These are phyloP conservation scores for Acanthosepion pharaonis DNA, from an alignment of 2,888 invertebrate species.

Conservation along the genomic window DNA sequence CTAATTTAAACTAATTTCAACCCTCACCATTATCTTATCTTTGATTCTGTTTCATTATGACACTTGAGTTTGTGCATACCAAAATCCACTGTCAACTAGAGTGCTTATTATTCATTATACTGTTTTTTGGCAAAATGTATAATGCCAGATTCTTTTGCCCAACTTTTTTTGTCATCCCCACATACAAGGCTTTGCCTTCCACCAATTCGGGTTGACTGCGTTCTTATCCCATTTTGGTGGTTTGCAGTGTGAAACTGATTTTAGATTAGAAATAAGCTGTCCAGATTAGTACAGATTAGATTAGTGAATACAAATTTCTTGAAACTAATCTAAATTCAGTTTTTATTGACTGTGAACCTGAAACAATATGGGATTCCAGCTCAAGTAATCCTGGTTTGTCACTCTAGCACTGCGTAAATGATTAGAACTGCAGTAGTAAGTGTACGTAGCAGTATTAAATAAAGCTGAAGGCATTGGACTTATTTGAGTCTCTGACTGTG, in stretches of 20 bases:
- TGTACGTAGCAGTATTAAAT: neutral
- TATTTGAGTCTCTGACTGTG: neutral
- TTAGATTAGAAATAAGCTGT: neutral
- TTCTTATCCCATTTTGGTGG: constrained; percentile 33
- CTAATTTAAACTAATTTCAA: neutral
- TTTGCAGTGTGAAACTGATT: constrained; percentile 33
- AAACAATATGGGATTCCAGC: neutral
- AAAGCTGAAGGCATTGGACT: neutral
- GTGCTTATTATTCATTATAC: neutral
- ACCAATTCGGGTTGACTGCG: constrained; percentile 33
- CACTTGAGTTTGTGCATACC: neutral
- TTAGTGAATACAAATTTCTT: neutral
- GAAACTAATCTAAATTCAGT: constrained; percentile 22
- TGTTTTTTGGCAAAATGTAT: neutral
- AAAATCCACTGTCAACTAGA: neutral
- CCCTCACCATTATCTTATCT: neutral
- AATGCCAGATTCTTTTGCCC: neutral
- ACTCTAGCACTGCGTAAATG: neutral
- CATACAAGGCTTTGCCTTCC: neutral
- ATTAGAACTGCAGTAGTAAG: neutral
- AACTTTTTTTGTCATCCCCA: neutral
- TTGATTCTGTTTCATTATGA: neutral
- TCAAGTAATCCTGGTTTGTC: constrained; percentile 5
- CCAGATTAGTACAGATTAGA: neutral
- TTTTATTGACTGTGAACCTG: constrained; percentile 33